Conservation (phyloP, 2,888 invertebrate species). For the Hetaerina titia region DNA sequence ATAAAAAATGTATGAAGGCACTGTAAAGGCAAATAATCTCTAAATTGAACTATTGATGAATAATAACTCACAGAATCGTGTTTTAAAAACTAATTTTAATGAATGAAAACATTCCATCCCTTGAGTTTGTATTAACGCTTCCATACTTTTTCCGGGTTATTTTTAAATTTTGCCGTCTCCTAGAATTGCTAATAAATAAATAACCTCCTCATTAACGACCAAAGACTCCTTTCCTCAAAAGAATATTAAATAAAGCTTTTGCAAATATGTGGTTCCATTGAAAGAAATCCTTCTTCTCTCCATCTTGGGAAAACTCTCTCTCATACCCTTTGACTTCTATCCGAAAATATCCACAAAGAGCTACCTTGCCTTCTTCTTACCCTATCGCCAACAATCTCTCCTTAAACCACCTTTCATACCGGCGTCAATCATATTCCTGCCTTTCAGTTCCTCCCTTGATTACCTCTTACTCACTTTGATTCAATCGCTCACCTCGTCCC, state of each 20-base stretch:
- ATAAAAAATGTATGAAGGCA: neutral
- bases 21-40: neutral
- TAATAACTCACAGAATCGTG: neutral
- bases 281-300: neutral
- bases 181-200: too few relatives aligned
- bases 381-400: neutral
- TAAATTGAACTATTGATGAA: neutral
- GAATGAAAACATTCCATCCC: neutral
- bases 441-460: neutral
- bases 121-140: too few relatives aligned
- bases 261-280: neutral
- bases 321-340: constrained; percentile 16
- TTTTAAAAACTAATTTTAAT: neutral
- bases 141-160: too few relatives aligned
- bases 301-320: neutral
- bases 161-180: too few relatives aligned
- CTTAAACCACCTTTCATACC: neutral
- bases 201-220: too few relatives aligned
- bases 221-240: too few relatives aligned
- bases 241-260: too few relatives aligned
- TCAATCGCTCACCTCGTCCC: neutral
- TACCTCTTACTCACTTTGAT: neutral
- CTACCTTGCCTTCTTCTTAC: neutral
- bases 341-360: neutral
- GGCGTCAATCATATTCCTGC: neutral